A percentile compares a stretch with the other conserved stretches of the same genome.
Conservation (phyloP, 2,797 vertebrate species). For the Sitta carolinensis region DNA sequence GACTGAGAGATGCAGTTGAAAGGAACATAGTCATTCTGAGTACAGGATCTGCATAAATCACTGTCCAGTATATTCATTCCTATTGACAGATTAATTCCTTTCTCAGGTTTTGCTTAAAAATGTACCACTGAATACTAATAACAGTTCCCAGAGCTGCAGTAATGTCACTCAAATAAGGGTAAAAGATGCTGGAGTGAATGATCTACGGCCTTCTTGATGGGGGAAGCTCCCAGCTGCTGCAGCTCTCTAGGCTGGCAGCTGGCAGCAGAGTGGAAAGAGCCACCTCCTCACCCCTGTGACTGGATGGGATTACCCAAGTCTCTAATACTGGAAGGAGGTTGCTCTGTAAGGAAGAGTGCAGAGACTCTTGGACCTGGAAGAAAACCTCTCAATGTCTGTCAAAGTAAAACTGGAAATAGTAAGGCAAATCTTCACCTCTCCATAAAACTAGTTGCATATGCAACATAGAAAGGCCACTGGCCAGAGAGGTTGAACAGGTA, state of each 20-base stretch:
- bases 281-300: background rate
- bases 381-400: background rate
- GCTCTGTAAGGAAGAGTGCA: background rate
- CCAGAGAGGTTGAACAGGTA: background rate
- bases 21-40: slow-evolving; percentile 50
- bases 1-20: slow-evolving; percentile 53
- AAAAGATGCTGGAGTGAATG: background rate
- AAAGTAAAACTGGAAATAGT: background rate
- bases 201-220: background rate
- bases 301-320: background rate
- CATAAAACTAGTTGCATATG: background rate
- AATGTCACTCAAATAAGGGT: background rate
- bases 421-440: background rate
- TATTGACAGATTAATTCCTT: slow-evolving; percentile 78
- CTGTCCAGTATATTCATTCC: slow-evolving; percentile 71
- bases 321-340: background rate
- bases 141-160: slow-evolving; percentile 7
- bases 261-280: background rate
- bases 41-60: slow-evolving; percentile 75
- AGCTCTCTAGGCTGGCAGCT: background rate
- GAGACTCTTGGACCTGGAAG: background rate
- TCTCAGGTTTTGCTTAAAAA: slow-evolving; percentile 73
- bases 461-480: background rate
- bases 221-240: background rate
- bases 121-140: slow-evolving; percentile 72